phyloP scores from a whole-genome alignment of 2,888 invertebrate genomes.

The Campopleginae sp. region DNA sequence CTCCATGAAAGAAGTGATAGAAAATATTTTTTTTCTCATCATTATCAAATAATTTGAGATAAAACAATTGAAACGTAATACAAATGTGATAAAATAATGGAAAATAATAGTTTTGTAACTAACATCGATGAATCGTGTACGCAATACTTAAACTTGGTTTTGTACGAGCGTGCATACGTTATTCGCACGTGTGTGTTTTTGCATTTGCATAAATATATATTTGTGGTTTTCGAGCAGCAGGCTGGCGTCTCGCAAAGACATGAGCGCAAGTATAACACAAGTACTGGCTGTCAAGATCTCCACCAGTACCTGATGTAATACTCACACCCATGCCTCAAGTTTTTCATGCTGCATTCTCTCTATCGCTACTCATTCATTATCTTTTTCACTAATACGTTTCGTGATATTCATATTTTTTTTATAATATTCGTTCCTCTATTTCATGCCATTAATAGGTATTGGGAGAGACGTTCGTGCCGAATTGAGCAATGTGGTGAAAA shows the following conservation, averaged over 20 bases:
- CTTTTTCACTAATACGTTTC: slow-evolving; percentile 17
- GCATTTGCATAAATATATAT: slow-evolving; percentile 7
- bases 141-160: slow-evolving; percentile 11
- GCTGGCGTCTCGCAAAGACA: slow-evolving; percentile 80
- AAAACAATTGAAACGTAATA: slow-evolving; percentile 69
- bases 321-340: slow-evolving; percentile 91
- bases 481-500: slow-evolving; percentile 62
- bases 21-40: background rate
- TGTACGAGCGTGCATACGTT: slow-evolving; percentile 22
- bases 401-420: slow-evolving; percentile 5
- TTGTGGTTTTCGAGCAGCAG: slow-evolving; percentile 72
- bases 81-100: slow-evolving; percentile 54
- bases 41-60: slow-evolving; percentile 38
- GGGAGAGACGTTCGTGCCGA: slow-evolving; percentile 54
- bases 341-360: slow-evolving; percentile 83
- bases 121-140: slow-evolving; percentile 34
- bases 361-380: slow-evolving; percentile 70
- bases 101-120: slow-evolving; percentile 32
- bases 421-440: slow-evolving; percentile 53
- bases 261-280: slow-evolving; percentile 96
- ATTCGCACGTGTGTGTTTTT: background rate
- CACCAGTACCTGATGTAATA: slow-evolving; percentile 99
- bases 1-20: background rate
- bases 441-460: slow-evolving; percentile 66
- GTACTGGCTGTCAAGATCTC: slow-evolving; percentile 89